These are phyloP conservation scores for Platanista minor DNA, from an alignment of 2,113 vertebrate species.

Conservation along the genomic window DNA sequence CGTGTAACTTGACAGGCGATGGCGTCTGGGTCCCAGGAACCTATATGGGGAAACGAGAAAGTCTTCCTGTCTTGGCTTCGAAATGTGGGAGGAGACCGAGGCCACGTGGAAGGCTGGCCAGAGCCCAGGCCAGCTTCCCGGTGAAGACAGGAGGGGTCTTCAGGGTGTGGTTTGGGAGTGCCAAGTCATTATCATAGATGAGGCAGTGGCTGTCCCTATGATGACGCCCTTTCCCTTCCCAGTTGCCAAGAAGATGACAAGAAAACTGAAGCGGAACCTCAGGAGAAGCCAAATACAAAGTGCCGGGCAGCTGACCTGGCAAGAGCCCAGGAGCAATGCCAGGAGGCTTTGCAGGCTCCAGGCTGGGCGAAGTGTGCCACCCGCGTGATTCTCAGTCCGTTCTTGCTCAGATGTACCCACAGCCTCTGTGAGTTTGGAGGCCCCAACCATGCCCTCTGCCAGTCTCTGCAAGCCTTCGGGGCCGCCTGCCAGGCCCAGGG, in stretches of 20 bases:
- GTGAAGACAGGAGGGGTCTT: not conserved
- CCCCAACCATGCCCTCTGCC: conserved; percentile 81
- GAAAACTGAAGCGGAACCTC: no score
- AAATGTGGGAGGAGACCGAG: not conserved
- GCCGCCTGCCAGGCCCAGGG: conserved; percentile 83
- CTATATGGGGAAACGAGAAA: not conserved
- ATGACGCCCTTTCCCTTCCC: not conserved
- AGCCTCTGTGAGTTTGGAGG: conserved; percentile 86
- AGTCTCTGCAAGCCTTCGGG: conserved; percentile 84
- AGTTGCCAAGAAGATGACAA: conserved; percentile 83
- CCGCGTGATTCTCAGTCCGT: conserved; percentile 70
- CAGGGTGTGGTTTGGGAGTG: not conserved
- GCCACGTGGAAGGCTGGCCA: not conserved
- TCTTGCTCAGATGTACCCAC: conserved; percentile 81
- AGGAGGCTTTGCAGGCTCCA: conserved; percentile 69
- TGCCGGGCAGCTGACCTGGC: conserved; percentile 76
- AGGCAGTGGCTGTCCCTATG: not conserved
- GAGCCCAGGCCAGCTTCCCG: not conserved
- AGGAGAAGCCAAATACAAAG: conserved; percentile 70
- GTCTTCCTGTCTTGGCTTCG: not conserved
- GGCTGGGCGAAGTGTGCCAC: conserved; percentile 81
- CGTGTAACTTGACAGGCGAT: not conserved
- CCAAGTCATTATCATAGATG: no score
- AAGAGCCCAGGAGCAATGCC: conserved; percentile 61
- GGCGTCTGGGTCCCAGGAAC: not conserved